Evolutionary conservation across 2,797 vertebrate genomes (phyloP).

Genomic region (Danio kyathit): DNA sequence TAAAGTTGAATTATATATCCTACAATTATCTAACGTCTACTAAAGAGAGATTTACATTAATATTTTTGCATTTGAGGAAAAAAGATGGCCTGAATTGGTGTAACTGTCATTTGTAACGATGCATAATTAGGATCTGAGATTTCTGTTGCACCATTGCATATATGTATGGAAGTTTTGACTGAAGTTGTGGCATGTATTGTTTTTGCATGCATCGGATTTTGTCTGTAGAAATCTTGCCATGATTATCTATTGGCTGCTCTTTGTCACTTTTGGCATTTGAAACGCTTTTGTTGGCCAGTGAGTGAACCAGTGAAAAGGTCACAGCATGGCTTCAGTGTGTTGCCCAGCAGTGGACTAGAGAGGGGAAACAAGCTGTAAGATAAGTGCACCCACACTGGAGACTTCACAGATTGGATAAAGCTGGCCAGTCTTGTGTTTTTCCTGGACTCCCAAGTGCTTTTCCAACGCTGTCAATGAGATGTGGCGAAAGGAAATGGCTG

Average conservation of each 20-base stretch:
- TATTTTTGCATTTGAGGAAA: background rate
- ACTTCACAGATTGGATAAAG: constrained; percentile 45
- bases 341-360: constrained; percentile 49
- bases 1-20: constrained; percentile 14
- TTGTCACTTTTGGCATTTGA: constrained; percentile 46
- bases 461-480: constrained; percentile 51
- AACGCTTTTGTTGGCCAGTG: constrained; percentile 37
- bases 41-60: constrained; percentile 20
- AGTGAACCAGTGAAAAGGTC: constrained; percentile 55
- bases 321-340: constrained; percentile 46
- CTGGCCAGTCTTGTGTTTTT: constrained; percentile 48
- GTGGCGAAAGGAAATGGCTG: constrained; percentile 37
- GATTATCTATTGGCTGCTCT: constrained; percentile 39
- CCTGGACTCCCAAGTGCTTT: constrained; percentile 42
- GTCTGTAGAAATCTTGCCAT: constrained; percentile 23
- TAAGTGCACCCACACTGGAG: constrained; percentile 36
- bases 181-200: background rate
- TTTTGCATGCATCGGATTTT: constrained; percentile 6
- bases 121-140: constrained; percentile 13
- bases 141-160: constrained; percentile 3
- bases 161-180: constrained; percentile 1
- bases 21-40: background rate
- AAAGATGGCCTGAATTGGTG: constrained; percentile 13
- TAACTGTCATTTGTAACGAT: constrained; percentile 12
- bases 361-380: constrained; percentile 37